Conservation (phyloP, 2,888 invertebrate species). For the Nephrotoma appendiculata region DNA sequence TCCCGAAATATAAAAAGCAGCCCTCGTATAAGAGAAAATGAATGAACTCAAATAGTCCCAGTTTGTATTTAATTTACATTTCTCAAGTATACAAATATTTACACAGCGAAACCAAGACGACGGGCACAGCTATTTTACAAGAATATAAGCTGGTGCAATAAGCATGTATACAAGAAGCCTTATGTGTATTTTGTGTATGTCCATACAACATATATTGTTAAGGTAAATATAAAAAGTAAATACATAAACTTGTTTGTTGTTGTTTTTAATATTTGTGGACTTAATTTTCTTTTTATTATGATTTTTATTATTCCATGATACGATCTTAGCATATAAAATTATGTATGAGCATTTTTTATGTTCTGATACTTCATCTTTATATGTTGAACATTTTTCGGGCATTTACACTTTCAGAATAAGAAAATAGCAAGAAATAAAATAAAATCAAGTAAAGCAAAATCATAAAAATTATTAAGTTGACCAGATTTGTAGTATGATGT, state of each 20-base stretch:
- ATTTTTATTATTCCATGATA: not conserved
- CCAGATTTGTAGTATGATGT: not conserved
- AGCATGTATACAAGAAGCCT: not conserved
- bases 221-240: not conserved
- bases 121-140: not conserved
- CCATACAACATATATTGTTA: not conserved
- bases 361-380: not conserved
- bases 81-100: not conserved
- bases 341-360: not conserved
- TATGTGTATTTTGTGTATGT: not conserved
- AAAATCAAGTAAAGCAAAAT: not conserved
- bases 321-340: not conserved
- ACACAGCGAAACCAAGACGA: not conserved
- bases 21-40: not conserved
- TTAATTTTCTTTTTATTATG: not conserved
- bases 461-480: not conserved
- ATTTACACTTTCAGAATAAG: not conserved
- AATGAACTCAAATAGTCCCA: not conserved
- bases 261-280: not conserved
- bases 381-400: not conserved
- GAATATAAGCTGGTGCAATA: not conserved
- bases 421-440: not conserved
- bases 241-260: not conserved
- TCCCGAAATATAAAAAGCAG: no score
- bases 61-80: not conserved